These are phyloP conservation scores for Drosophila macrospina DNA, from an alignment of 2,888 invertebrate species.

Conservation along the genomic window DNA sequence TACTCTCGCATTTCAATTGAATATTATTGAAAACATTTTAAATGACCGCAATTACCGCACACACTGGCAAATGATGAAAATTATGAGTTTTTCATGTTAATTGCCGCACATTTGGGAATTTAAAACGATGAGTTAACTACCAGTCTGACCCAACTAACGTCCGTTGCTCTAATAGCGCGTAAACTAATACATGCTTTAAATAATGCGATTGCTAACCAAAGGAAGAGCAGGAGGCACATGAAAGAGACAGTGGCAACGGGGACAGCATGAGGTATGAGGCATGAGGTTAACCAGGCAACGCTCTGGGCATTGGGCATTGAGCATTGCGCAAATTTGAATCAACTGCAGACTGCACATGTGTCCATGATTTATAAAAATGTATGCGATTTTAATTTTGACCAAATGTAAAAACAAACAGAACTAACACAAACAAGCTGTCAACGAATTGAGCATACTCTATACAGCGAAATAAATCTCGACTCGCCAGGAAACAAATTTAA, in stretches of 20 bases:
- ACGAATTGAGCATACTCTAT: conserved; percentile 23
- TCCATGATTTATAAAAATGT: conserved; percentile 71
- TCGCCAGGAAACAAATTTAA: no score
- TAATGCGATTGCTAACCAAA: conserved; percentile 11
- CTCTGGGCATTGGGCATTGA: no score
- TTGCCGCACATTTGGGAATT: conserved; percentile 47
- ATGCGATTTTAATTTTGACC: conserved; percentile 69
- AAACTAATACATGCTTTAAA: conserved; percentile 70
- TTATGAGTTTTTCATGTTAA: conserved; percentile 64
- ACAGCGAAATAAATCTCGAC: neutral
- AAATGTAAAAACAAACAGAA: conserved; percentile 32
- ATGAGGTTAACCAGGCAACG: neutral
- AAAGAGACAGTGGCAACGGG: neutral
- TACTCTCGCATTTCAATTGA: conserved; percentile 37
- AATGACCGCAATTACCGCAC: conserved; percentile 59
- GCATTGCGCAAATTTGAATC: conserved; percentile 40
- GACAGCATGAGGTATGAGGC: no score
- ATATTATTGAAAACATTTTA: conserved; percentile 64
- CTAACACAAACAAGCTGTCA: neutral
- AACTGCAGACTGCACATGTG: conserved; percentile 50
- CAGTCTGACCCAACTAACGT: conserved; percentile 27
- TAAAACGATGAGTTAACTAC: conserved; percentile 14
- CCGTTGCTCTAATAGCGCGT: conserved; percentile 68
- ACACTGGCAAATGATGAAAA: conserved; percentile 45
- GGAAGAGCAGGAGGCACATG: no score